Conservation (phyloP, 2,797 vertebrate genomes). For the Melanotaenia pygmaea region DNA sequence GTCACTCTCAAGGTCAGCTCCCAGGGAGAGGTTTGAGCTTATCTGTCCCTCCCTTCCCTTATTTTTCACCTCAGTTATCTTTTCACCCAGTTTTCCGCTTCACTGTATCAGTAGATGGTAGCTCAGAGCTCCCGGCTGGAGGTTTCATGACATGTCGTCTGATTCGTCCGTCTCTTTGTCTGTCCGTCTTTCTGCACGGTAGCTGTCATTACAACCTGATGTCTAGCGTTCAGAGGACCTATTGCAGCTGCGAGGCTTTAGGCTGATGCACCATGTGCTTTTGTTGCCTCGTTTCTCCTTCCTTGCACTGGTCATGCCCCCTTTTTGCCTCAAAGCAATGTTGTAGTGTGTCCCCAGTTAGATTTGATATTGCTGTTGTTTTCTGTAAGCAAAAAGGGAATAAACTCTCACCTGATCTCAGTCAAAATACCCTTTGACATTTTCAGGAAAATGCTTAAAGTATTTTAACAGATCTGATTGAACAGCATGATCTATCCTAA, state of each 20-base stretch:
- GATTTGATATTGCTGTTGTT: constrained; percentile 64
- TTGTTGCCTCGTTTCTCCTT: constrained; percentile 62
- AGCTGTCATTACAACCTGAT: constrained; percentile 51
- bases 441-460: constrained; percentile 47
- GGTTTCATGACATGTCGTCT: constrained; percentile 46
- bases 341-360: constrained; percentile 59
- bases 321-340: constrained; percentile 66
- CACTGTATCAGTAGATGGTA: constrained; percentile 64
- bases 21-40: constrained; percentile 73
- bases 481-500: constrained; percentile 29
- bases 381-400: constrained; percentile 53
- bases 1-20: constrained; percentile 81
- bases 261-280: constrained; percentile 51
- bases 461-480: constrained; percentile 31
- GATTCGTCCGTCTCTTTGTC: constrained; percentile 41
- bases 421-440: constrained; percentile 65
- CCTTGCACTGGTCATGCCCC: constrained; percentile 64
- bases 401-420: constrained; percentile 49
- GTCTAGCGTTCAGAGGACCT: constrained; percentile 55
- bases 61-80: constrained; percentile 52
- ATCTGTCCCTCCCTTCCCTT: constrained; percentile 59
- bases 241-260: constrained; percentile 55
- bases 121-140: constrained; percentile 64
- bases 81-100: constrained; percentile 30
- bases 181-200: constrained; percentile 33